Percentiles rank a stretch among this genome's conserved stretches.
These are phyloP conservation scores for Xestia ashworthii DNA, from an alignment of 2,888 invertebrate genomes.

Conservation along the genomic window DNA sequence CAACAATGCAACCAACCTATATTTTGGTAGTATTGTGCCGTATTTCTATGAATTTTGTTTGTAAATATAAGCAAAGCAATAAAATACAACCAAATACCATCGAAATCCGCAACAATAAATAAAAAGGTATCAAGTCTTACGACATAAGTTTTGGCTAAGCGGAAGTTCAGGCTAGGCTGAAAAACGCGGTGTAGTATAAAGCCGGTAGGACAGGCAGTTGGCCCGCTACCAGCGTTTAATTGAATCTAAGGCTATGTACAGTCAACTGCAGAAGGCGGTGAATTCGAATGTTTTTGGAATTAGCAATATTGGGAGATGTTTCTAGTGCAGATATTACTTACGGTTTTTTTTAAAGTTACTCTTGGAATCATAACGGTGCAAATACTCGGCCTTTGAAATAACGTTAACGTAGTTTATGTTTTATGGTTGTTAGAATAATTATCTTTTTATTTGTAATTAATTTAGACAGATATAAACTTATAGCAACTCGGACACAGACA, in stretches of 20 bases:
- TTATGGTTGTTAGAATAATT: too few species aligned
- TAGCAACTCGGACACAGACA: too few species aligned
- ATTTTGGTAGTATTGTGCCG: background rate
- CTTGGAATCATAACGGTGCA: background rate
- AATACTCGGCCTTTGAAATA: background rate
- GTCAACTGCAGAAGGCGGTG: slow-evolving; percentile 21
- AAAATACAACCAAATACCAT: background rate
- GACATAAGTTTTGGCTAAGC: slow-evolving; percentile 31
- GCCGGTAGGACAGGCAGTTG: slow-evolving; percentile 50
- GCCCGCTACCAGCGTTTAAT: slow-evolving; percentile 60
- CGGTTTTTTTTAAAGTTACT: background rate
- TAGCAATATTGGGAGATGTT: background rate
- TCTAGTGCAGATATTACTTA: background rate
- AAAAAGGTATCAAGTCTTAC: slow-evolving; percentile 34
- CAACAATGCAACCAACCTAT: background rate
- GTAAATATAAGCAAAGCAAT: background rate
- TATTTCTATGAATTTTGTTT: background rate
- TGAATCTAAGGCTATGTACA: slow-evolving; percentile 53
- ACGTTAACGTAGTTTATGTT: too few species aligned
- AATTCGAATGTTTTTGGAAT: background rate
- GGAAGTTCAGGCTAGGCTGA: slow-evolving; percentile 24
- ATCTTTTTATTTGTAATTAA: too few species aligned
- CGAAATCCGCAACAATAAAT: slow-evolving; percentile 31
- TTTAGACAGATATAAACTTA: too few species aligned
- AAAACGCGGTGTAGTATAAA: slow-evolving; percentile 42